These are phyloP conservation scores for Neotoxoptera formosana DNA, from an alignment of 1,140 invertebrate species.

Conservation along the genomic window DNA sequence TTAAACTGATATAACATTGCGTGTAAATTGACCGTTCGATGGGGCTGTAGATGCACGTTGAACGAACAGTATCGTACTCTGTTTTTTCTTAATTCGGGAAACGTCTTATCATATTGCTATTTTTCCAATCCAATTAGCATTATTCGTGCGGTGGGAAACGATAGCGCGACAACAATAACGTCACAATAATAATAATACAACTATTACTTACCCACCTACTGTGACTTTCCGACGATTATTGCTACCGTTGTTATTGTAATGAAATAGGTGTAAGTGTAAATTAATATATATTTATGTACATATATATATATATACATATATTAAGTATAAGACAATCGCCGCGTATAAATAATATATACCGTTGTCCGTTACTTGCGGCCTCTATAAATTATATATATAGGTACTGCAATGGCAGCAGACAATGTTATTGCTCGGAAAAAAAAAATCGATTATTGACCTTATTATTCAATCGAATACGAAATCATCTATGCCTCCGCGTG, in stretches of 20 bases:
- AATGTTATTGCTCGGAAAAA: constrained; percentile 13
- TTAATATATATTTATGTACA: background rate
- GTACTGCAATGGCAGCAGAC: background rate
- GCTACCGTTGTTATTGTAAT: background rate
- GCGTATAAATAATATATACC: background rate
- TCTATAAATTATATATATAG: background rate
- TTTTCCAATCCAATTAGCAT: constrained; percentile 20
- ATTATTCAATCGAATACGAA: constrained; percentile 46
- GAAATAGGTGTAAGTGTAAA: constrained; percentile 4
- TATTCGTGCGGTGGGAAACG: background rate
- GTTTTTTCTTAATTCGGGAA: background rate
- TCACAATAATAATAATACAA: background rate
- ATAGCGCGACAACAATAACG: background rate
- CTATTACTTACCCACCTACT: background rate
- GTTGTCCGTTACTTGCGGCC: background rate
- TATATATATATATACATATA: background rate
- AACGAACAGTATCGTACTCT: background rate
- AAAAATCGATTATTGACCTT: constrained; percentile 39
- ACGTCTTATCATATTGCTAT: constrained; percentile 9
- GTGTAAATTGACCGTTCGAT: background rate
- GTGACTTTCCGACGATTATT: background rate
- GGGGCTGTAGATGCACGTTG: background rate
- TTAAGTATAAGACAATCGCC: background rate
- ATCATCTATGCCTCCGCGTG: background rate
- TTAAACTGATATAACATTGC: background rate